Percentiles rank a stretch among this genome's conserved stretches.
Conservation (phyloP, 2,113 vertebrate species). For the Tragelaphus strepsiceros region DNA sequence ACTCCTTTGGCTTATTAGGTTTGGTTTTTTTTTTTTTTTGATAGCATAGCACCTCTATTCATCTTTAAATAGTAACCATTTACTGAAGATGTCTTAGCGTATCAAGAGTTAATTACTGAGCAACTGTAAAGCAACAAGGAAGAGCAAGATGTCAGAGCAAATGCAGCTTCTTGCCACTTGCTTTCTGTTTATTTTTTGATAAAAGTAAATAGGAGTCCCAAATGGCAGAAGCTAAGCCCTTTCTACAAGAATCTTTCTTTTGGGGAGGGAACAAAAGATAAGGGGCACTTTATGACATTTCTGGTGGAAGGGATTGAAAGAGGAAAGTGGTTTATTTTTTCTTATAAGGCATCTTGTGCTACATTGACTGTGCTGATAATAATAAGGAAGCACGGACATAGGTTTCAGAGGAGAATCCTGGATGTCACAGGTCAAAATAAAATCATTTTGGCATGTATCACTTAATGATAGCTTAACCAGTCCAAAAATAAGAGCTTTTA, state of each 20-base stretch:
- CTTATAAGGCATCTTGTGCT: neutral
- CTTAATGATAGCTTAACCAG: neutral
- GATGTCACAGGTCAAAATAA: neutral
- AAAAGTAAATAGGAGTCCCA: neutral
- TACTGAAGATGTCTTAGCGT: neutral
- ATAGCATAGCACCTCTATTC: neutral
- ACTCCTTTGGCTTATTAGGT: neutral
- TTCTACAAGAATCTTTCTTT: neutral
- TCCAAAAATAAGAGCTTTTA: neutral
- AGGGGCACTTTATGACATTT: slow-evolving; percentile 36
- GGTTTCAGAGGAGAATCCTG: neutral
- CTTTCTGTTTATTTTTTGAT: neutral
- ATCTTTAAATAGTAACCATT: neutral
- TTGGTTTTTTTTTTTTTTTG: neutral
- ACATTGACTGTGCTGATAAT: neutral
- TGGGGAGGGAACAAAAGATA: neutral
- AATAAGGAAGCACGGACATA: fast-evolving
- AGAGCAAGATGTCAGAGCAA: neutral
- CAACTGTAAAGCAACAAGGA: neutral
- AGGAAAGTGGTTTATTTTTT: neutral
- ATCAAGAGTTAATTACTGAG: slow-evolving; percentile 12
- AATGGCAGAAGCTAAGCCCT: neutral
- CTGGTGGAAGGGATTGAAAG: neutral
- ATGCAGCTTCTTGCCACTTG: neutral
- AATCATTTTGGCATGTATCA: neutral